Conservation (phyloP, 1,140 invertebrate genomes). For the Zeugodacus cucurbitae region DNA sequence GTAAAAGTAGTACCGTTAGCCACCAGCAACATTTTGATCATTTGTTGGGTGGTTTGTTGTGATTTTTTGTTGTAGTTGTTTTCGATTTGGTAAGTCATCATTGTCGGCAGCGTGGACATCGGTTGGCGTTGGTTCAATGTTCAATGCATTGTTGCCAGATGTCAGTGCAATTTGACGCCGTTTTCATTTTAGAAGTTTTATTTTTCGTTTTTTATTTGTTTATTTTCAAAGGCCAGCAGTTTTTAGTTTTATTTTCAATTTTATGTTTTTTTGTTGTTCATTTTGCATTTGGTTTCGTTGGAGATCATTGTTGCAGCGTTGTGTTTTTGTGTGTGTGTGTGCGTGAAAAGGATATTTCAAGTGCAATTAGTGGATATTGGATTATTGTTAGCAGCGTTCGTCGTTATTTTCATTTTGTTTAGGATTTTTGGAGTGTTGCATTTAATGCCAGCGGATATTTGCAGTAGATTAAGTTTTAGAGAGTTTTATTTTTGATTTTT, state of each 20-base stretch:
- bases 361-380: constrained; percentile 63
- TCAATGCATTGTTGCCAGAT: constrained; percentile 48
- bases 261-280: not conserved
- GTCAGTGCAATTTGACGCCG: constrained; percentile 65
- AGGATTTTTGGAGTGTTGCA: not conserved
- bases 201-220: not conserved
- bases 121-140: constrained; percentile 36
- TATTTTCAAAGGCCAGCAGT: not conserved
- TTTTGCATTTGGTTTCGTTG: not conserved
- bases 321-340: not conserved
- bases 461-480: not conserved
- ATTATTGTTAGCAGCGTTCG: constrained; percentile 54
- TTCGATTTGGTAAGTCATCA: constrained; percentile 42
- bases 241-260: constrained; percentile 1
- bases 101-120: constrained; percentile 46
- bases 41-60: not conserved
- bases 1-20: not conserved
- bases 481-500: not conserved
- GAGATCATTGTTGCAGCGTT: not conserved
- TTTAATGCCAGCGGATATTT: not conserved
- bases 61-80: not conserved
- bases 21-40: not conserved
- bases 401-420: not conserved
- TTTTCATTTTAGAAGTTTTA: constrained; percentile 48
- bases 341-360: constrained; percentile 58